Base-by-base conservation (phyloP, 2,113 vertebrate genomes). In the Geococcyx californianus region DNA sequence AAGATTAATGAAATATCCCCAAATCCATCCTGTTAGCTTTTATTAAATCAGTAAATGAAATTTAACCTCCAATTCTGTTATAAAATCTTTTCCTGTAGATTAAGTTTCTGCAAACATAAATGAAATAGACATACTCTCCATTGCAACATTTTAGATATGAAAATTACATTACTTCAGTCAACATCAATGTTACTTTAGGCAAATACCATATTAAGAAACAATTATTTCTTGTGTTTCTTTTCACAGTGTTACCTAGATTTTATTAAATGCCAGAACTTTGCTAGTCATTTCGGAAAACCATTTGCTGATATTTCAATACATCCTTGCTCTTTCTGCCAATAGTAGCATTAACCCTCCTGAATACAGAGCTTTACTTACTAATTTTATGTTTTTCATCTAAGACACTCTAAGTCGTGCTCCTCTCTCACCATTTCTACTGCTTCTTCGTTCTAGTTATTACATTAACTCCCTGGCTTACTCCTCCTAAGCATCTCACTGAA, bases 1-100 rank as follows among this genome's bases (percentile, higher is more conserved):
- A 98, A 99, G 99, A 99, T 99, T 99, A 99, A 99, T 99, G 98
- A 99, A 99, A 99, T 99, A 99, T 99, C 99, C 98, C 98, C 98
- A 99, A 99, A 99, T 99, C 99, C 98, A 98, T 99, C 99, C 99
- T 99, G 98, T 99, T 99, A 97, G 98, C 98, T 99, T 99, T 99
- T 99, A 99, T 99, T 99, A 99, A 99, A 99, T 99, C 98, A 99
- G 98, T 97, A 98, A 98, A 98, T 98, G 99, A 99, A 99, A 99
- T 98, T 98, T 97, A 98, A 99, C 97, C 98, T 97, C 95, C 97
- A 97, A 97, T 98, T 97, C 98, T 97, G 98, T 97, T 97, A 81
- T 87, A 96, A 97, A 92, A 98, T 97, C 98, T 97, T 98, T 98
- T 98, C 98, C 98, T 98, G 97, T 77, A 96, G 98, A 98, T 99